Conservation (phyloP, 2,113 vertebrate genomes). For the Nycticryphes semicollaris region DNA sequence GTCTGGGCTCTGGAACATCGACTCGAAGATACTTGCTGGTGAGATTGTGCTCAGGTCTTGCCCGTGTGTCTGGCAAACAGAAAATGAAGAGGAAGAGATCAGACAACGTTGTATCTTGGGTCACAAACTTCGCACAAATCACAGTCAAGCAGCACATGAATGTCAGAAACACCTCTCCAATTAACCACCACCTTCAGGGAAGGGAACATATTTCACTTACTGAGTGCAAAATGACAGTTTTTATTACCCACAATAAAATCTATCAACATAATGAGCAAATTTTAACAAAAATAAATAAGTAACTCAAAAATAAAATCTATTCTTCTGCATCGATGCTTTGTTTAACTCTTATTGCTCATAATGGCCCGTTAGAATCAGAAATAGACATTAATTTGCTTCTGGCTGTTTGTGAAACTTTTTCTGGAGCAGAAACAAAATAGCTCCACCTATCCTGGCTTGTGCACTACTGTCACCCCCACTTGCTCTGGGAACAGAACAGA, state of each 20-base stretch:
- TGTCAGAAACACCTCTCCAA: not conserved
- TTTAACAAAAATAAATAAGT: not conserved
- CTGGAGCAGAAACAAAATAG: not conserved
- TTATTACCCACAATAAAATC: not conserved
- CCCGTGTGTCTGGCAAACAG: slow-evolving; percentile 79
- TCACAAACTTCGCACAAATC: not conserved
- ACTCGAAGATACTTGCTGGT: slow-evolving; percentile 93
- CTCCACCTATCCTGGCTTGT: not conserved
- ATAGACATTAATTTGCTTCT: not conserved
- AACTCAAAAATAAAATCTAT: not conserved
- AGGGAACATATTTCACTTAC: not conserved
- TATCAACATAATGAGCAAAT: not conserved
- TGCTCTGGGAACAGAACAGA: not conserved
- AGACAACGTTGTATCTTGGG: not conserved
- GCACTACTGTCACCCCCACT: not conserved
- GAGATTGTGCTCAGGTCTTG: slow-evolving; percentile 90
- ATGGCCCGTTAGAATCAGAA: not conserved
- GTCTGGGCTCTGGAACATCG: slow-evolving; percentile 95
- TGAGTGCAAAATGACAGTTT: not conserved
- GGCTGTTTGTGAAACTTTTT: not conserved
- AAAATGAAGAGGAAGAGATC: not conserved
- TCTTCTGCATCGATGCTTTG: not conserved
- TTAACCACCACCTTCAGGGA: not conserved
- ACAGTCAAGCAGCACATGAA: fast-evolving
- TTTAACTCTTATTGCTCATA: not conserved